Percentiles rank a stretch among this genome's conserved stretches.
Conservation (phyloP, 2,113 vertebrate genomes). For the Engystomops pustulosus region DNA sequence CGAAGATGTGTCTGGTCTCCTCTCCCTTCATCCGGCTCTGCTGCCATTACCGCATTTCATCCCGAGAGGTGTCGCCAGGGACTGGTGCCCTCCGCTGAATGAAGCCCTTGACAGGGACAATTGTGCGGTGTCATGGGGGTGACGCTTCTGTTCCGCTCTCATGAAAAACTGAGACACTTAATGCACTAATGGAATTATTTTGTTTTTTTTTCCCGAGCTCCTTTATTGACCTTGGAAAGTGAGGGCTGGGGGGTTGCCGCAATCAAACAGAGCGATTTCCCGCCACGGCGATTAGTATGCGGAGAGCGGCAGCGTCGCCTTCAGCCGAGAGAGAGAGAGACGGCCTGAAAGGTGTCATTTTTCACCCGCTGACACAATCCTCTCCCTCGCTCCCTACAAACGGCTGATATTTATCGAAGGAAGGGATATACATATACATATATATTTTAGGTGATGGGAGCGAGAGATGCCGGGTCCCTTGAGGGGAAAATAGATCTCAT, state of each 20-base stretch:
- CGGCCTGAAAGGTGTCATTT: constrained; percentile 72
- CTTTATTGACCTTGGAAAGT: constrained; percentile 69
- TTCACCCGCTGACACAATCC: constrained; percentile 73
- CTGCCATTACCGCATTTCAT: neutral
- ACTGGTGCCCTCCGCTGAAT: neutral
- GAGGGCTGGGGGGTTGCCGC: constrained; percentile 62
- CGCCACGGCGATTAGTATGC: constrained; percentile 71
- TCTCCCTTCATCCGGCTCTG: neutral
- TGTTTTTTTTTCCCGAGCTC: constrained; percentile 8
- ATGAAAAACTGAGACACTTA: neutral
- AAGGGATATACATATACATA: constrained; percentile 52
- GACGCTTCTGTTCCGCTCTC: neutral
- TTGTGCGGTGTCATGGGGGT: neutral
- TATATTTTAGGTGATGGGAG: constrained; percentile 48
- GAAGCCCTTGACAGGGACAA: constrained; percentile 18
- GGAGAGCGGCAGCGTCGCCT: constrained; percentile 62
- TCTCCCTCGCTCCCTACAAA: constrained; percentile 62
- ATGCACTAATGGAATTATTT: constrained; percentile 50
- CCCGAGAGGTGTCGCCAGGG: neutral
- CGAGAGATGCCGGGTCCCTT: neutral
- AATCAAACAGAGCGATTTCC: constrained; percentile 66
- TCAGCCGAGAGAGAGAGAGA: constrained; percentile 68
- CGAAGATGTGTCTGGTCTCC: neutral
- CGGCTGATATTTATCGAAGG: constrained; percentile 73
- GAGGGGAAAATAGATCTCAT: constrained; percentile 44